Evolutionary conservation across 92 coral and sea anemone genomes (phyloP).

Genomic region (Palythoa grandiflora): DNA sequence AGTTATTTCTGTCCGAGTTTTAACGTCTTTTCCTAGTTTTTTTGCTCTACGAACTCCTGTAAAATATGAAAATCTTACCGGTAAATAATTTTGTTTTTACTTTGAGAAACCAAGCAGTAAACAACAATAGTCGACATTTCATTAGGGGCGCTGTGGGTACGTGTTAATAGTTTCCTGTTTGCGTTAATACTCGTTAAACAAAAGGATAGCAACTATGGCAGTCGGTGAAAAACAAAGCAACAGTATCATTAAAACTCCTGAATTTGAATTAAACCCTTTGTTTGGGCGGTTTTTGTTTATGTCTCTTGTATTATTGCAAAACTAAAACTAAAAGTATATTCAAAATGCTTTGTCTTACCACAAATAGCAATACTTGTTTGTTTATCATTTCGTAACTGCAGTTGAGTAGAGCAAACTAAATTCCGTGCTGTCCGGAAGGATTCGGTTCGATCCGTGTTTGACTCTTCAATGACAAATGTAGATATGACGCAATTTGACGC

Average conservation of each 20-base stretch:
- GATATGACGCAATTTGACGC: conserved; percentile 25
- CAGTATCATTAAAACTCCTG: background rate
- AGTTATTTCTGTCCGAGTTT: no score
- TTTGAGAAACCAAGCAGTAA: background rate
- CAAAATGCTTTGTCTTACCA: background rate
- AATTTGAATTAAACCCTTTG: conserved; percentile 2
- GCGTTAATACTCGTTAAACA: background rate
- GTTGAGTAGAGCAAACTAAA: background rate
- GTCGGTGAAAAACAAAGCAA: background rate
- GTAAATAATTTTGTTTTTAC: background rate
- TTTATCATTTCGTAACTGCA: background rate
- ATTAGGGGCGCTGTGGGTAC: background rate
- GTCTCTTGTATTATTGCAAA: background rate
- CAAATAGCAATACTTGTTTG: background rate
- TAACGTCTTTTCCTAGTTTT: no score
- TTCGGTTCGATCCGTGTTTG: background rate
- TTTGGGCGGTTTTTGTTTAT: background rate
- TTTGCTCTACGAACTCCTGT: no score
- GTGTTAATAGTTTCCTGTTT: conserved; percentile 25
- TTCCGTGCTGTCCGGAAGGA: background rate
- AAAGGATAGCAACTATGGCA: background rate
- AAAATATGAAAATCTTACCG: background rate
- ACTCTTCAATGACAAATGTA: conserved; percentile 6
- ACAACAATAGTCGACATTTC: conserved; percentile 7
- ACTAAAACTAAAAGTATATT: background rate